A percentile compares a stretch with the other conserved stretches of the same genome.
phyloP scores from a whole-genome alignment of 2,113 vertebrate species.

The Himantopus leucocephalus region DNA sequence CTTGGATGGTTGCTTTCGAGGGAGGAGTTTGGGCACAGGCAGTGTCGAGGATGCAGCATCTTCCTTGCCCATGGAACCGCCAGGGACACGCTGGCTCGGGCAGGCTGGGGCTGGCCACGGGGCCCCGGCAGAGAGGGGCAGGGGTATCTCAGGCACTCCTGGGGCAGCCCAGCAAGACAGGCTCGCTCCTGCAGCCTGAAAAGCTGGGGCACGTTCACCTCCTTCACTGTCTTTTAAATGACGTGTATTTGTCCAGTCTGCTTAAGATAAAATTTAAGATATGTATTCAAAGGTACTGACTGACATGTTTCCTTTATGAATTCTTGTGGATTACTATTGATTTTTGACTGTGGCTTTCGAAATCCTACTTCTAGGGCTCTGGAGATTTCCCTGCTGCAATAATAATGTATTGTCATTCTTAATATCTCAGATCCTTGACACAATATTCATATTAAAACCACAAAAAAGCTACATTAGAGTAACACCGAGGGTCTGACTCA shows the following conservation, averaged over 20 bases:
- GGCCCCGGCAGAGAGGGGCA: neutral
- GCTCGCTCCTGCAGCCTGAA: neutral
- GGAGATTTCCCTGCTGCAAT: slow-evolving; percentile 77
- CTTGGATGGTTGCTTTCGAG: neutral
- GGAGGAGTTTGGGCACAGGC: neutral
- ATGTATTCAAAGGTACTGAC: slow-evolving; percentile 72
- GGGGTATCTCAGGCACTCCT: neutral
- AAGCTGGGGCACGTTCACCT: neutral
- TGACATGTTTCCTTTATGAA: slow-evolving; percentile 80
- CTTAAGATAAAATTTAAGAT: slow-evolving; percentile 66
- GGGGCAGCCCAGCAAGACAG: neutral
- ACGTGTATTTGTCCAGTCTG: slow-evolving; percentile 56
- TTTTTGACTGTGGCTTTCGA: slow-evolving; percentile 81
- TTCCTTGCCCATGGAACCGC: neutral
- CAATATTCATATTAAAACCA: slow-evolving; percentile 78
- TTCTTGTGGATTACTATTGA: slow-evolving; percentile 84
- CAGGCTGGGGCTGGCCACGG: neutral
- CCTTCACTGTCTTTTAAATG: neutral
- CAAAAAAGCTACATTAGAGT: slow-evolving; percentile 60
- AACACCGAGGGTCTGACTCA: slow-evolving; percentile 14
- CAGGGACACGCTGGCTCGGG: neutral
- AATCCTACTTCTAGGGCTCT: slow-evolving; percentile 78
- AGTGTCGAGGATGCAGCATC: neutral
- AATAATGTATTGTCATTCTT: slow-evolving; percentile 87
- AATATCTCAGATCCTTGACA: slow-evolving; percentile 83